A percentile compares a stretch with the other conserved stretches of the same genome.
These are phyloP conservation scores for Caretta caretta DNA, from an alignment of 2,113 vertebrate species.

Conservation along the genomic window DNA sequence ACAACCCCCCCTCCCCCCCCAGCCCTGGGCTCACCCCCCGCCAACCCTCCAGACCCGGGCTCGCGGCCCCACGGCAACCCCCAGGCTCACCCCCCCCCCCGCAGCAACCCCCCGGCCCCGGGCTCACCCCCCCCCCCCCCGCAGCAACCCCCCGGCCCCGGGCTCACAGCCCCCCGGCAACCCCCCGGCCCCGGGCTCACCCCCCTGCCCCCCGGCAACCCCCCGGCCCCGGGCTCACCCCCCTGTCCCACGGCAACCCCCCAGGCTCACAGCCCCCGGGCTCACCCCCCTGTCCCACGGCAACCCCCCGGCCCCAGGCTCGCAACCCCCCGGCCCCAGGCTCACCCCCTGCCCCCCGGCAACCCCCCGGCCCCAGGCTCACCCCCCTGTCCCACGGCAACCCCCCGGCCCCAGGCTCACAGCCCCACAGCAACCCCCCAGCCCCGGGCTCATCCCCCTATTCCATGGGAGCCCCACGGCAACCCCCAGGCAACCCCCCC, in stretches of 20 bases:
- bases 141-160: neutral
- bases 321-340: no score
- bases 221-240: constrained; percentile 1
- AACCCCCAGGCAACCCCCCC: no score
- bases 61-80: neutral
- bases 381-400: neutral
- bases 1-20: no score
- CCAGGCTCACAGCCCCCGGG: no score
- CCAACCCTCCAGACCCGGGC: no score
- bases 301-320: no score
- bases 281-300: neutral
- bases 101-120: neutral
- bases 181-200: no score
- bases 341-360: neutral
- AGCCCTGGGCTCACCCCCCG: no score
- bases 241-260: no score
- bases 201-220: no score
- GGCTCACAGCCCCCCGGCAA: neutral
- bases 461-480: neutral
- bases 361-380: neutral
- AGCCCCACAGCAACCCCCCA: neutral
- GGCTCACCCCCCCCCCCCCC: neutral
- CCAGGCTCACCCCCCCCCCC: neutral
- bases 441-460: neutral
- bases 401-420: constrained; percentile 18